These are phyloP conservation scores for Globodera rostochiensis DNA, from an alignment of 1,140 invertebrate genomes.

Conservation along the genomic window DNA sequence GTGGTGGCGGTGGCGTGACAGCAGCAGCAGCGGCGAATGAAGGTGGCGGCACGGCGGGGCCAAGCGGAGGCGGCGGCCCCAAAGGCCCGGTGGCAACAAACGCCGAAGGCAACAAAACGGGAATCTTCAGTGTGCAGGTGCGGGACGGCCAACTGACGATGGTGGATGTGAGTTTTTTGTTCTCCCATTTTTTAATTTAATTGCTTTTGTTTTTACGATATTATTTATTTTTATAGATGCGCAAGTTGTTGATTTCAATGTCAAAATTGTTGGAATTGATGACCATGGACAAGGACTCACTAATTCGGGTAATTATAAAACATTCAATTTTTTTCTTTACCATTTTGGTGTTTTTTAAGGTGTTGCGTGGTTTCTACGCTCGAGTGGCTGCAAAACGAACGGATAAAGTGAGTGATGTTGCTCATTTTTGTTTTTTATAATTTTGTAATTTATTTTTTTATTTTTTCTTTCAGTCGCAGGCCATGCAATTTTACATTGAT, in stretches of 20 bases:
- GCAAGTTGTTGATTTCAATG: conserved; percentile 17
- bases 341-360: neutral
- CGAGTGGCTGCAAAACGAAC: conserved; percentile 2
- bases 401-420: conserved; percentile 4
- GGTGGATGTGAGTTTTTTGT: neutral
- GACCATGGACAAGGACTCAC: conserved; percentile 24
- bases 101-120: neutral
- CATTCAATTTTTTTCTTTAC: neutral
- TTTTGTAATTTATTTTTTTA: conserved; percentile 2
- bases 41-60: too few species aligned
- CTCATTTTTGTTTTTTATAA: too few species aligned
- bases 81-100: neutral
- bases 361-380: neutral
- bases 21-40: too few species aligned
- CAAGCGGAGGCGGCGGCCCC: too few species aligned
- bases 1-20: too few species aligned
- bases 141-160: conserved; percentile 21
- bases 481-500: conserved; percentile 23
- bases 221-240: neutral
- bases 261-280: conserved; percentile 27
- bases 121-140: neutral
- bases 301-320: conserved; percentile 9
- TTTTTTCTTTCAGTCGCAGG: conserved; percentile 1
- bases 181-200: neutral
- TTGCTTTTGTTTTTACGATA: neutral